A percentile compares a stretch with the other conserved stretches of the same genome.
These are phyloP conservation scores for Heterodera schachtii DNA, from an alignment of 1,140 invertebrate species.

Conservation along the genomic window DNA sequence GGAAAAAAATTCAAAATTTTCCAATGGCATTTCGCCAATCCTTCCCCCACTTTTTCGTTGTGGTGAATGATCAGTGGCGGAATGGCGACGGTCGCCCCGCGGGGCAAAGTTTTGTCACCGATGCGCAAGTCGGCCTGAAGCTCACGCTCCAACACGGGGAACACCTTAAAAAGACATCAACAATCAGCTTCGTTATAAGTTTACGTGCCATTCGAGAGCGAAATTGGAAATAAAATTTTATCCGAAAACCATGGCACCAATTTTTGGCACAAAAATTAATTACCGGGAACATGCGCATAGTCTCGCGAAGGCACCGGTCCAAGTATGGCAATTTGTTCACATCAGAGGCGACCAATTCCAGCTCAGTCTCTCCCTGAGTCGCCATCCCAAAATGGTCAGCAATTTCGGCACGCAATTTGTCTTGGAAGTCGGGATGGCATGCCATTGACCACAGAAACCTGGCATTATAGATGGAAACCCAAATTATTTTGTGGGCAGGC, in stretches of 20 bases:
- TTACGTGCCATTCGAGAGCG: no score
- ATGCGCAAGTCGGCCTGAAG: conserved; percentile 1
- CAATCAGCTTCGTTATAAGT: no score
- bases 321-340: conserved; percentile 4
- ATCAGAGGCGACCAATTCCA: background rate
- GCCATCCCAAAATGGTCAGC: background rate
- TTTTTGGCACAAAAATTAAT: background rate
- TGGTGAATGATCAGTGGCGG: conserved; percentile 17
- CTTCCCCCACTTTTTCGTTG: background rate
- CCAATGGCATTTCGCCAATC: no score
- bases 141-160: conserved; percentile 2
- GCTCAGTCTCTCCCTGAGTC: background rate
- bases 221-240: no score
- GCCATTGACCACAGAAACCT: background rate
- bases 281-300: background rate
- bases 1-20: no score
- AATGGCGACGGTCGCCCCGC: background rate
- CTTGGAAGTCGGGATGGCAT: background rate
- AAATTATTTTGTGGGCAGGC: no score
- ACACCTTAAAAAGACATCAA: background rate
- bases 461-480: no score
- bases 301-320: background rate
- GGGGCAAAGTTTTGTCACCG: conserved; percentile 8
- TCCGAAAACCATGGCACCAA: background rate
- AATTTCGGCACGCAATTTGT: background rate